Conservation (phyloP, 2,888 invertebrate genomes). For the Octonoba sinensis region DNA sequence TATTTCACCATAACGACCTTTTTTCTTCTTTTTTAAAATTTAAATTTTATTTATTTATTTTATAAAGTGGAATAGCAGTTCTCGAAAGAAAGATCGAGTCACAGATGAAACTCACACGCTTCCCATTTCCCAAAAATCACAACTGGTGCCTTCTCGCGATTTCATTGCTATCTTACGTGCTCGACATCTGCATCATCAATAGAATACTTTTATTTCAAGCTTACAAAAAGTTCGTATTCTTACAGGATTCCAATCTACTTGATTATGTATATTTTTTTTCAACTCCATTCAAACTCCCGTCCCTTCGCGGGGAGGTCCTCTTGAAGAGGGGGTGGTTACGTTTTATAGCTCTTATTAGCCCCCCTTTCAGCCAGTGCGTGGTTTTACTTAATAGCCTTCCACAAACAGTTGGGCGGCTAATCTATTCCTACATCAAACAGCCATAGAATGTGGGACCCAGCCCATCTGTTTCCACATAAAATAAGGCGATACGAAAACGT, state of each 20-base stretch:
- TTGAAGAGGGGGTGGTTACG: conserved; percentile 25
- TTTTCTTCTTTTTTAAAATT: too few species aligned
- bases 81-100: too few species aligned
- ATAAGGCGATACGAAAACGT: conserved; percentile 43
- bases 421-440: conserved; percentile 45
- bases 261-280: conserved; percentile 18
- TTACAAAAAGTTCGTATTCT: background rate
- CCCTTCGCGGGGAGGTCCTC: conserved; percentile 16
- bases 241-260: conserved; percentile 1
- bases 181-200: background rate
- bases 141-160: background rate
- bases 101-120: too few species aligned
- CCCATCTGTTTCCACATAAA: conserved; percentile 55
- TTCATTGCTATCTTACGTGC: conserved; percentile 13
- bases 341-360: conserved; percentile 52
- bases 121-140: too few species aligned
- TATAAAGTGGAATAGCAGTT: too few species aligned
- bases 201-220: conserved; percentile 26
- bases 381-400: conserved; percentile 51
- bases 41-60: too few species aligned
- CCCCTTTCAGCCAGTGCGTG: conserved; percentile 27
- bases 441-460: conserved; percentile 43
- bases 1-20: too few species aligned
- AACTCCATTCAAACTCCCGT: conserved; percentile 13
- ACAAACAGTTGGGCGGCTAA: conserved; percentile 41